These are phyloP conservation scores for Echinops telfairi DNA, from an alignment of 2,113 vertebrate species.

Conservation along the genomic window DNA sequence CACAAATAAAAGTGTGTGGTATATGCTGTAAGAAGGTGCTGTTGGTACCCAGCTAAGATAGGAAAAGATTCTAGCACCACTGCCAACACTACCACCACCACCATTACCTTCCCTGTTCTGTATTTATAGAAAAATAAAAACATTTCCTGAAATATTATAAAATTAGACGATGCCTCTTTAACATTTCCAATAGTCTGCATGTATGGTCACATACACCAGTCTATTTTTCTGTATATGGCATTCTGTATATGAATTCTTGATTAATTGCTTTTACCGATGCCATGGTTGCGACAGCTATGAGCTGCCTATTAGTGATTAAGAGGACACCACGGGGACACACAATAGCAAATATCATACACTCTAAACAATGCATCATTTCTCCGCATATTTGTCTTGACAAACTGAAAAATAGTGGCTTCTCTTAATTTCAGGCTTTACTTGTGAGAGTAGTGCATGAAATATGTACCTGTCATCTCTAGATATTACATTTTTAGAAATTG, in stretches of 20 bases:
- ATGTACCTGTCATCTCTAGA: constrained; percentile 1
- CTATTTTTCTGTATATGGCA: not conserved
- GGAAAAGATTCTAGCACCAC: not conserved
- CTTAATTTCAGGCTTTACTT: constrained; percentile 43
- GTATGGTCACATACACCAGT: not conserved
- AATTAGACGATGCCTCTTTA: not conserved
- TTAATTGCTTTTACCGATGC: not conserved
- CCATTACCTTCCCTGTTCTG: not conserved
- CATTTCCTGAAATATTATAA: not conserved
- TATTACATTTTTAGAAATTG: constrained; percentile 11
- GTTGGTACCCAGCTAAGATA: not conserved
- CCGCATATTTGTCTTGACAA: not conserved
- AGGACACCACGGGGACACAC: not conserved
- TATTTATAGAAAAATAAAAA: constrained; percentile 43
- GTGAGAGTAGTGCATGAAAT: constrained; percentile 12
- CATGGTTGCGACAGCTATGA: not conserved
- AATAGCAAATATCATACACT: not conserved
- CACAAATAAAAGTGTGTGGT: not conserved
- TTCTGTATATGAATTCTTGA: not conserved
- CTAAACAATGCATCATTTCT: constrained; percentile 12
- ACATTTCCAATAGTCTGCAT: not conserved
- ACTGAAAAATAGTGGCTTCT: not conserved
- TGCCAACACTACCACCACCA: not conserved
- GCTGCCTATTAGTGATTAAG: not conserved
- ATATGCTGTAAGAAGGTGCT: not conserved